These are phyloP conservation scores for Tragulus kanchil DNA, from an alignment of 2,113 vertebrate genomes.

Conservation along the genomic window DNA sequence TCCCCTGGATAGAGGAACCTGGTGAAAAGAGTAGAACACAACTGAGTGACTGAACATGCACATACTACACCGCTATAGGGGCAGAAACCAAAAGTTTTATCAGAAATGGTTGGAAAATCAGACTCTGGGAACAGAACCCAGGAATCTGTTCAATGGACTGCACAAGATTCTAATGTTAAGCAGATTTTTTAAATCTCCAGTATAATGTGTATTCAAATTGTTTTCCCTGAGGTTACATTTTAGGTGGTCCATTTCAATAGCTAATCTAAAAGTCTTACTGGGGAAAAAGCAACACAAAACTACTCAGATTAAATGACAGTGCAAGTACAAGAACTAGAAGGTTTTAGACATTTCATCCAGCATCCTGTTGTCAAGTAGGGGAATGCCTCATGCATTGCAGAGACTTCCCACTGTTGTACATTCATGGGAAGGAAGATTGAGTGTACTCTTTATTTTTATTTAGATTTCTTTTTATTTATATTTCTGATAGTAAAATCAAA, in stretches of 20 bases:
- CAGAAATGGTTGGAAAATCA: neutral
- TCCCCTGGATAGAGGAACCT: neutral
- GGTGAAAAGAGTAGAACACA: neutral
- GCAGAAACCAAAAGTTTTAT: neutral
- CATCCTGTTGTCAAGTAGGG: neutral
- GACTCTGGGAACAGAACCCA: neutral
- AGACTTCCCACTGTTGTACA: neutral
- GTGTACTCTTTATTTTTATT: neutral
- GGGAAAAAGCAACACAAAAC: neutral
- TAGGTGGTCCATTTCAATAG: neutral
- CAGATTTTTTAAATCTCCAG: neutral
- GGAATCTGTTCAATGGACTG: neutral
- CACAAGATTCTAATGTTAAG: neutral
- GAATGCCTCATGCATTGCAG: neutral
- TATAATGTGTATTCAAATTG: neutral
- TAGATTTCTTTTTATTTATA: neutral
- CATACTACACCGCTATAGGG: neutral
- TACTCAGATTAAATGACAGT: neutral
- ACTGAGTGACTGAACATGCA: neutral
- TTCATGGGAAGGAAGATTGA: neutral
- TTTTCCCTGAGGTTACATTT: neutral
- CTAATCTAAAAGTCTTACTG: neutral
- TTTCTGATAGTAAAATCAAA: neutral
- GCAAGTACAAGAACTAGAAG: neutral
- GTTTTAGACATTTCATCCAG: neutral